Evolutionary conservation across 2,888 invertebrate genomes (phyloP).

Genomic region (Zele albiditarsus): DNA sequence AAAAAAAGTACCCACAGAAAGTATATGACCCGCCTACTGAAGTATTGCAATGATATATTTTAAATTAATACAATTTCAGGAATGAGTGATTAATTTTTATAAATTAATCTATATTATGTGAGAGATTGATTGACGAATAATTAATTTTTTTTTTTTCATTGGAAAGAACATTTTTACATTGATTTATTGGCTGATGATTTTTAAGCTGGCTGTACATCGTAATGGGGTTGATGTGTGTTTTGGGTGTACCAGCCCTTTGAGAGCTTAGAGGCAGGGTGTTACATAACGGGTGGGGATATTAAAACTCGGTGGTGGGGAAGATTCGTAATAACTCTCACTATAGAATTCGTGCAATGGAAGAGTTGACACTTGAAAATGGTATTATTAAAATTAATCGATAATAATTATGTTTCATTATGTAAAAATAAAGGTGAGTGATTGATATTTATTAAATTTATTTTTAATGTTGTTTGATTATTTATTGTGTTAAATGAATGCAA

Average conservation of each 20-base stretch:
- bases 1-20: constrained; percentile 51
- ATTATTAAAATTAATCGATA: constrained; percentile 9
- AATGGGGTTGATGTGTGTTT: constrained; percentile 64
- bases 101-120: too few species aligned
- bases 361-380: constrained; percentile 18
- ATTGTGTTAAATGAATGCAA: not conserved
- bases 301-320: constrained; percentile 59
- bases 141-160: too few species aligned
- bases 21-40: constrained; percentile 41
- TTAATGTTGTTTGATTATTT: not conserved
- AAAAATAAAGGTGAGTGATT: not conserved
- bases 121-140: not conserved
- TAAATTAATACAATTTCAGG: too few species aligned
- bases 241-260: constrained; percentile 60
- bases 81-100: too few species aligned
- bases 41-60: not conserved
- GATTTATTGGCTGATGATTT: constrained; percentile 38
- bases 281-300: constrained; percentile 57
- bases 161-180: not conserved
- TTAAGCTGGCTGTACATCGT: constrained; percentile 58
- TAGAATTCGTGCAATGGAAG: constrained; percentile 47
- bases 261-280: constrained; percentile 45
- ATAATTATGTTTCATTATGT: not conserved
- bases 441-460: not conserved
- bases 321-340: constrained; percentile 60